Conservation (phyloP, 2,888 invertebrate species). For the Eristalinus sepulchralis region DNA sequence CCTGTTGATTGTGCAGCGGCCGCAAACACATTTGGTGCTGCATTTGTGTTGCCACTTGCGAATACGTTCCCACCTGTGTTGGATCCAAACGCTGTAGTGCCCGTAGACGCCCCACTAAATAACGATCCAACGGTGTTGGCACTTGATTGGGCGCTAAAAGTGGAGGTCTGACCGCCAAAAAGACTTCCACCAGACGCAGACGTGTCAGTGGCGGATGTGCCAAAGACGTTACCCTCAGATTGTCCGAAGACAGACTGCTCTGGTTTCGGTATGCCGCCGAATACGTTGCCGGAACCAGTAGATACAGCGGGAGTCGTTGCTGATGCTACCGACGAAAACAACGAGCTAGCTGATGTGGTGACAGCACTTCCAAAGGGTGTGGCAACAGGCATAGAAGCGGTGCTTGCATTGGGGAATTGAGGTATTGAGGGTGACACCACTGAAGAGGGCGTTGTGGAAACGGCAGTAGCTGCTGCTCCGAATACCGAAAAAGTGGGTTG, state of each 20-base stretch:
- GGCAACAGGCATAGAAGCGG: conserved; percentile 13
- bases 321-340: conserved; percentile 37
- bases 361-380: conserved; percentile 26
- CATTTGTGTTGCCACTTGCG: conserved; percentile 59
- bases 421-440: conserved; percentile 7
- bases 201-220: conserved; percentile 45
- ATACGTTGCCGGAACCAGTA: conserved; percentile 72
- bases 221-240: conserved; percentile 32
- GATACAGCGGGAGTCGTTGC: conserved; percentile 42
- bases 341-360: conserved; percentile 9
- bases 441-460: conserved; percentile 21
- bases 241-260: conserved; percentile 75
- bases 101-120: conserved; percentile 44
- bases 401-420: neutral
- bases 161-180: conserved; percentile 72
- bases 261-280: conserved; percentile 78
- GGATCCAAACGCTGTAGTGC: conserved; percentile 68
- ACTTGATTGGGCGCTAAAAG: conserved; percentile 51
- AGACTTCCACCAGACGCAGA: conserved; percentile 73
- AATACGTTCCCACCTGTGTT: conserved; percentile 74
- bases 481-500: conserved; percentile 62
- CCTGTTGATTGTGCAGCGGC: conserved; percentile 46
- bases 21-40: conserved; percentile 51
- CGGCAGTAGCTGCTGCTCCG: conserved; percentile 42
- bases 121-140: conserved; percentile 34